Conservation (phyloP, 2,888 invertebrate species). For the Caenorhabditis becei region DNA sequence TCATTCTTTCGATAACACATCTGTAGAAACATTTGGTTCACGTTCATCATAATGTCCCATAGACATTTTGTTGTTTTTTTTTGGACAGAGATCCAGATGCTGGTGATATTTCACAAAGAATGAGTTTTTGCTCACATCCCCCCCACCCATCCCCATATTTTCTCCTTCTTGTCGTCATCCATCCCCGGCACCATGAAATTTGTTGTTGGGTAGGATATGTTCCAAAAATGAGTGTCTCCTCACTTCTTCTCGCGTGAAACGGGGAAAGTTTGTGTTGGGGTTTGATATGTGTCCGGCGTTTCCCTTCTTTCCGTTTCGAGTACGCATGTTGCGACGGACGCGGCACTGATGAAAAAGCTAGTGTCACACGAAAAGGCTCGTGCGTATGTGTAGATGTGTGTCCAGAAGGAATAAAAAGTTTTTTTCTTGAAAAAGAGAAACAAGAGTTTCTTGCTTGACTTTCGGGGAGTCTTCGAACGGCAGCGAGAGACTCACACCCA, state of each 20-base stretch:
- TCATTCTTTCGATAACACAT: background rate
- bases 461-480: constrained; percentile 36
- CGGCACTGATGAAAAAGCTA: constrained; percentile 62
- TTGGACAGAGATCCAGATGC: constrained; percentile 36
- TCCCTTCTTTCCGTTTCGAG: constrained; percentile 44
- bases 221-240: constrained; percentile 21
- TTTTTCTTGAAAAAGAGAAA: constrained; percentile 37
- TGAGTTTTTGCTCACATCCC: constrained; percentile 33
- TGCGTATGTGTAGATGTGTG: constrained; percentile 38
- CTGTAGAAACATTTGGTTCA: constrained; percentile 10
- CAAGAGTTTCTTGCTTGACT: constrained; percentile 18
- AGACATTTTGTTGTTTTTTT: constrained; percentile 17
- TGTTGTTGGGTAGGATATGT: constrained; percentile 43
- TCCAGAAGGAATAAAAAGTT: constrained; percentile 58
- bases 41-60: background rate
- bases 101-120: constrained; percentile 37
- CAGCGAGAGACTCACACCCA: constrained; percentile 37
- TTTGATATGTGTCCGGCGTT: constrained; percentile 47
- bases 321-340: constrained; percentile 59
- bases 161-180: constrained; percentile 31
- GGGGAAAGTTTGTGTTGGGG: constrained; percentile 13
- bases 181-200: constrained; percentile 33
- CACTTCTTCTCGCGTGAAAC: constrained; percentile 9
- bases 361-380: constrained; percentile 56
- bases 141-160: constrained; percentile 7